Evolutionary conservation across 2,113 vertebrate species (phyloP).

Genomic region (Prietella phreatophila): DNA sequence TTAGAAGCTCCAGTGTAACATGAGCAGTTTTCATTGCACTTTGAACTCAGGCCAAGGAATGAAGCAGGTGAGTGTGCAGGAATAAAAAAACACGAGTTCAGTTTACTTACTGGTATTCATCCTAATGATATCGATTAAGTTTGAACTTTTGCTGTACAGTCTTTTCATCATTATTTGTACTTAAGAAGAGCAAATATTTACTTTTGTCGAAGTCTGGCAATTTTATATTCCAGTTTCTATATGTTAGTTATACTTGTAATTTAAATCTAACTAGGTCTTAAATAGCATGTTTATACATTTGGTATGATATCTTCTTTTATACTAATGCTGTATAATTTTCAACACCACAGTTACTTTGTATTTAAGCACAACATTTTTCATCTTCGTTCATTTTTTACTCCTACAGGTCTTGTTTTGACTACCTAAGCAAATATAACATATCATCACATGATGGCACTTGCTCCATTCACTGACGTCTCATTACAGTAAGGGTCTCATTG

Average conservation of each 20-base stretch:
- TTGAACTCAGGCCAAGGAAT: conserved; percentile 23
- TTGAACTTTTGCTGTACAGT: background rate
- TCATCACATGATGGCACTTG: background rate
- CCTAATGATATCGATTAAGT: background rate
- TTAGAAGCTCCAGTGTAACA: conserved; percentile 15
- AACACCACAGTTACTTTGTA: background rate
- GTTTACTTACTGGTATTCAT: background rate
- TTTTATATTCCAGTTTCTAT: background rate
- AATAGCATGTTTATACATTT: background rate
- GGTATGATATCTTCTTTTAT: background rate
- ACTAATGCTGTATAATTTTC: background rate
- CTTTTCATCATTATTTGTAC: background rate
- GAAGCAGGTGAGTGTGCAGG: conserved; percentile 4
- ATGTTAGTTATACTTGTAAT: background rate
- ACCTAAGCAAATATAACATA: background rate
- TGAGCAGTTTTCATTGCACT: conserved; percentile 17
- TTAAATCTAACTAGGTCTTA: background rate
- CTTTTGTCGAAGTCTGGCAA: background rate
- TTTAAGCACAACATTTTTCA: background rate
- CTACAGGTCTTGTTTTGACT: background rate
- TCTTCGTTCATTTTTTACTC: background rate
- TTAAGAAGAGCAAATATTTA: no score
- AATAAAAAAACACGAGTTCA: background rate
- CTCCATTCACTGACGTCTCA: background rate
- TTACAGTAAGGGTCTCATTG: background rate